Percentiles rank a stretch among this genome's conserved stretches.
Evolutionary conservation across 2,113 vertebrate species (phyloP).

Genomic region (Salvelinus alpinus): DNA sequence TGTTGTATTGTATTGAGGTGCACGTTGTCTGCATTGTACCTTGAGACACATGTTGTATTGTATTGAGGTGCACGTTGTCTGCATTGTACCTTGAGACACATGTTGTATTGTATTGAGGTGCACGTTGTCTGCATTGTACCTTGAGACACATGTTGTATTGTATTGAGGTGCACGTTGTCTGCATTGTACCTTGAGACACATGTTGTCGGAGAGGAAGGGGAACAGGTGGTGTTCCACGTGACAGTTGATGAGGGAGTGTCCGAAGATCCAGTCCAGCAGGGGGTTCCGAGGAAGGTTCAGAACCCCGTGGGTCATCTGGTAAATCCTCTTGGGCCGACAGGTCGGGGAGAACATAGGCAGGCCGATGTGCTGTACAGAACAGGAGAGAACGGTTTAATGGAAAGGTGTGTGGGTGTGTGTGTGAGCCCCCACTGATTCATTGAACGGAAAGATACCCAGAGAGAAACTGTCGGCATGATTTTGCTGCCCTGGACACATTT

Average conservation of each 20-base stretch:
- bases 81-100: conserved; percentile 88
- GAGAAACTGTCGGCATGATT: too few species aligned
- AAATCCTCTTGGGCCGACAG: conserved; percentile 79
- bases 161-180: too few species aligned
- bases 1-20: too few species aligned
- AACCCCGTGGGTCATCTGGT: conserved; percentile 88
- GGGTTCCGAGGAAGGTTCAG: conserved; percentile 86
- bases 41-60: neutral
- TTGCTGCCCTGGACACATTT: too few species aligned
- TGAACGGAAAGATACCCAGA: too few species aligned
- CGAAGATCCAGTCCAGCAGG: conserved; percentile 87
- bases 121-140: too few species aligned
- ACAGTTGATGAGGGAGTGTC: conserved; percentile 92
- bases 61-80: too few species aligned
- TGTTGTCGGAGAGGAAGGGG: conserved; percentile 88
- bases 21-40: too few species aligned
- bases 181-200: conserved; percentile 88
- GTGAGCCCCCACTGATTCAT: neutral
- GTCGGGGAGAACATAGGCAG: conserved; percentile 85
- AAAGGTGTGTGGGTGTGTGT: neutral
- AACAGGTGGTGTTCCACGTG: conserved; percentile 95
- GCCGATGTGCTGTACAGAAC: conserved; percentile 82
- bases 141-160: neutral
- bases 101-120: conserved; percentile 72
- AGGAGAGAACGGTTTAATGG: conserved; percentile 6